Percentiles rank a stretch among this genome's conserved stretches.
These are phyloP conservation scores for Ennomos fuscantarius DNA, from an alignment of 2,888 invertebrate genomes.

Conservation along the genomic window DNA sequence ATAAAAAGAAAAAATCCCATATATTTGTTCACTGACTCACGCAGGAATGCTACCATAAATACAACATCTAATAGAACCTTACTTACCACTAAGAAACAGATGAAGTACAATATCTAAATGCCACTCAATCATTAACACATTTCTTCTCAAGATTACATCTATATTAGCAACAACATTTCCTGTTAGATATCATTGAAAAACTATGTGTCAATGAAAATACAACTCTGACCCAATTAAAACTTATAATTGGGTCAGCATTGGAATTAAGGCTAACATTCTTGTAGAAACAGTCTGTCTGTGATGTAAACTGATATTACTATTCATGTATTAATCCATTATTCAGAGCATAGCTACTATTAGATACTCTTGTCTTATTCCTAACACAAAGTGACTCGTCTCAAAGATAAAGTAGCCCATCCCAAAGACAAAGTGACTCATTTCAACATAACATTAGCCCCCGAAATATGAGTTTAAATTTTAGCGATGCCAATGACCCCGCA, in stretches of 20 bases:
- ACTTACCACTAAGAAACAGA: constrained; percentile 32
- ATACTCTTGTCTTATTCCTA: no score
- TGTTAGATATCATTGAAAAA: not conserved
- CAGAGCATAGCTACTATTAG: not conserved
- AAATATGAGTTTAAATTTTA: constrained; percentile 40
- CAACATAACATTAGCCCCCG: constrained; percentile 12
- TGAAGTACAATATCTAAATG: constrained; percentile 26
- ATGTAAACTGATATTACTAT: no score
- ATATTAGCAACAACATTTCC: not conserved
- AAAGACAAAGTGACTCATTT: constrained; percentile 5
- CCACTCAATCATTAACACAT: constrained; percentile 23
- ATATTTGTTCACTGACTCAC: constrained; percentile 46
- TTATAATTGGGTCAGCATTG: constrained; percentile 11
- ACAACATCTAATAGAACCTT: constrained; percentile 46
- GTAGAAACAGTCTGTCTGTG: constrained; percentile 6
- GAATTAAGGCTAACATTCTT: constrained; percentile 3
- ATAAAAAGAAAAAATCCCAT: constrained; percentile 47
- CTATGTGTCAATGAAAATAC: constrained; percentile 10
- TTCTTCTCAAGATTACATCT: constrained; percentile 2
- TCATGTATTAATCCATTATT: no score
- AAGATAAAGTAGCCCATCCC: not conserved
- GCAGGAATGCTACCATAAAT: constrained; percentile 53
- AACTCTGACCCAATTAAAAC: constrained; percentile 8
- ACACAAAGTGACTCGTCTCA: no score
- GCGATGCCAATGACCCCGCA: constrained; percentile 95